Evolutionary conservation across 2,797 vertebrate species (phyloP).

Genomic region (Orientallactaga sibirica): DNA sequence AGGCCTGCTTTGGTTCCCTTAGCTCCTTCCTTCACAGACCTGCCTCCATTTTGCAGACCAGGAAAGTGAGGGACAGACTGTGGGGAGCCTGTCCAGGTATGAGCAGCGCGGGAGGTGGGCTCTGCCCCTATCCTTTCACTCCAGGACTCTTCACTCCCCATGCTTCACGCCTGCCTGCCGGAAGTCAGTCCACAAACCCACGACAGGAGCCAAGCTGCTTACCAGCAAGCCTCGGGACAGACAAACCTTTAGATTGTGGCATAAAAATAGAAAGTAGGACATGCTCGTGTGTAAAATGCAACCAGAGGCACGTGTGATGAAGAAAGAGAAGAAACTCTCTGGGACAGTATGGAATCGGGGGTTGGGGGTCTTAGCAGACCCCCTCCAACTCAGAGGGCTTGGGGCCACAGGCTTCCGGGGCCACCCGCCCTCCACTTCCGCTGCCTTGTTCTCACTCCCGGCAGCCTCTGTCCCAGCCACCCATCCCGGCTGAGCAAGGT

Average conservation of each 20-base stretch:
- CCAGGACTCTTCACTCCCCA: neutral
- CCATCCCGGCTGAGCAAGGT: conserved; percentile 77
- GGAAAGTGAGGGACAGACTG: neutral
- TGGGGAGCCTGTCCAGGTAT: neutral
- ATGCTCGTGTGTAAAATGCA: fast-evolving
- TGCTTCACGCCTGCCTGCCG: fast-evolving
- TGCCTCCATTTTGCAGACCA: neutral
- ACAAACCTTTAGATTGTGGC: neutral
- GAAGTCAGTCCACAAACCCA: fast-evolving
- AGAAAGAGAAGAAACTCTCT: neutral
- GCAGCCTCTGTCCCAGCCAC: conserved; percentile 49
- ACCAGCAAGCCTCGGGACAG: neutral
- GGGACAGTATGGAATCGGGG: neutral
- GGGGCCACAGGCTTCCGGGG: neutral
- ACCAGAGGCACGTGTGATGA: neutral
- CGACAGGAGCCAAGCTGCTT: neutral
- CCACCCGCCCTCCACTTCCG: neutral
- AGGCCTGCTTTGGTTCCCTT: neutral
- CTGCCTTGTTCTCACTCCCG: conserved; percentile 22
- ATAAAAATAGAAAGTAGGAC: neutral
- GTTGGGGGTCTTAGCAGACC: neutral
- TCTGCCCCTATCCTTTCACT: neutral
- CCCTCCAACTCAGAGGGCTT: neutral
- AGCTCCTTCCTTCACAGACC: neutral
- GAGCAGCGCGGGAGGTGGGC: neutral